Base-by-base conservation (phyloP, 2,888 invertebrate species). In the Dynastes maya region DNA sequence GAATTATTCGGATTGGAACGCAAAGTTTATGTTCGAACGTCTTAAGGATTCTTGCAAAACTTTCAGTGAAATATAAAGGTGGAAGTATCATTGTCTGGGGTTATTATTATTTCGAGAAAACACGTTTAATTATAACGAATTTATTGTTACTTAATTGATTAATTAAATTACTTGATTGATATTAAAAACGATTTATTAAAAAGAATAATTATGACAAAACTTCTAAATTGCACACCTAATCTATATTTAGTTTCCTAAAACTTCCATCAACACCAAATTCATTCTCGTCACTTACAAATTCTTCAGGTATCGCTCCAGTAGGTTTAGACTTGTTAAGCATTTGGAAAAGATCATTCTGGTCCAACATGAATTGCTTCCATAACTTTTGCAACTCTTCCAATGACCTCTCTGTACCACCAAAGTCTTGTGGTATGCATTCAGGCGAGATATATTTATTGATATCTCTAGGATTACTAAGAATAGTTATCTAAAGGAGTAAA, bases 161-260 rank as follows among this genome's bases (percentile, higher is more conserved):
- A 32, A 32, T 32, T 4, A 32, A 32, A 32, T 0, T 32, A 32
- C 29, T 32, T 32, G 29, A 32, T 32, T 32, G 29, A 32, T 32
- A 3, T 4, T 32, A 2, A 32, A 32, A 32, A 3, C 4, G 29
- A 32, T 32, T 32, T 32, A 32, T 45, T 32, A 6, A 27, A 16
- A 27, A 71, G 22, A 32, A 32, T 32, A 2, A 32, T 32, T 3
- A 32, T 16, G 16, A 32, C 4, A 32, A 32, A 32, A 32, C 4
- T 32, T 1, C 5, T 0, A 32, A 32, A 32, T 32, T 32, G 5
- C 32, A 5, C 11, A 45, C 9, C 22, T 55, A 88, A 82, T 93
- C 93, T 71, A 93, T 91, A 75, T 91, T 90, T 13, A 93, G 89
- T 87, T 92, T 91, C 83, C 92, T 89, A 85, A 93, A 93, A 22